These are phyloP conservation scores for Lapara coniferarum DNA, from an alignment of 2,888 invertebrate genomes.

Conservation along the genomic window DNA sequence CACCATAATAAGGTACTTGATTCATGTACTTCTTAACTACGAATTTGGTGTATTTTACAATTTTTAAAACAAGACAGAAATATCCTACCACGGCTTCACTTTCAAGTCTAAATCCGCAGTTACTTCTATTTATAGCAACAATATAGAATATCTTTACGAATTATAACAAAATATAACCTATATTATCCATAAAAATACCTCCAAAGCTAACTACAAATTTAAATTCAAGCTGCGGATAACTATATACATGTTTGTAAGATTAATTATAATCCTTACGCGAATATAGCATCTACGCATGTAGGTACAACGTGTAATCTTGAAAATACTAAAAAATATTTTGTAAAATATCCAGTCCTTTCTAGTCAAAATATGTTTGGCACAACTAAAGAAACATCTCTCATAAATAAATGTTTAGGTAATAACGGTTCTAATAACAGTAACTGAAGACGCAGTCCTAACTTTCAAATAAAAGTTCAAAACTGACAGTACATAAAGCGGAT, in stretches of 20 bases:
- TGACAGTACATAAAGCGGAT: too few species aligned
- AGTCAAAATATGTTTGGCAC: not conserved
- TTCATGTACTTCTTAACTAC: not conserved
- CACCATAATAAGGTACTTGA: not conserved
- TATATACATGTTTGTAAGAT: not conserved
- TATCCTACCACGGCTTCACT: too few species aligned
- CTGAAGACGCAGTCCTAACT: too few species aligned
- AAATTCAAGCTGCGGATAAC: not conserved
- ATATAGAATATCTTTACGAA: not conserved
- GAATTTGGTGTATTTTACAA: too few species aligned
- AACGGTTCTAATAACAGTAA: too few species aligned
- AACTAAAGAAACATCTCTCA: not conserved
- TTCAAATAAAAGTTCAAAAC: too few species aligned
- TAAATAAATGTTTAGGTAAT: not conserved
- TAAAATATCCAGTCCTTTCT: not conserved
- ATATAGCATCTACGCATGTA: not conserved
- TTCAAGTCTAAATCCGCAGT: not conserved
- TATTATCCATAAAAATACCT: not conserved
- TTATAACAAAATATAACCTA: not conserved
- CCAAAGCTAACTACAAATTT: not conserved
- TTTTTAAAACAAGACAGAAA: too few species aligned
- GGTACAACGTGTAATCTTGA: not conserved
- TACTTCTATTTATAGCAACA: not conserved
- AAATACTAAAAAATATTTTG: not conserved
- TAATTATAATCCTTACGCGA: not conserved